Base-by-base conservation (phyloP, 2,797 vertebrate species). In the Hydrolagus colliei region DNA sequence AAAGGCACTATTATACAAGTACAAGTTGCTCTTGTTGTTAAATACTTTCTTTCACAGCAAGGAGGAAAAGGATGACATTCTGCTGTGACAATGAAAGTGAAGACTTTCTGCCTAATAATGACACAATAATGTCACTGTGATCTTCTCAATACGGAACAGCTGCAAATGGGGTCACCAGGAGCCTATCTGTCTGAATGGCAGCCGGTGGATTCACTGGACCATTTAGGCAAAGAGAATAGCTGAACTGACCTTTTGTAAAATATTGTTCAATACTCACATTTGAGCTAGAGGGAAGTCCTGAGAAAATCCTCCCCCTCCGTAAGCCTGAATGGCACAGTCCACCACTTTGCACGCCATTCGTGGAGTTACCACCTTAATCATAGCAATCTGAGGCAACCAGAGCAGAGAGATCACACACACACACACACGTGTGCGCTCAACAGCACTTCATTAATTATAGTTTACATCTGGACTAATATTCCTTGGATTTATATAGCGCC, bases 281-380 rank as follows among this genome's bases (percentile, higher is more conserved):
- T 92, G 92, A 2, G 96, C 95, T 20, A 99, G 91, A 63, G 97
- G 97, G 86, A 95, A 94, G 86, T 99, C 97, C 88, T 94, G 95
- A 32, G 94, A 98, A 85, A 99, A 91, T 0, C 97, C 97, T 0
- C 95, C 97, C 0, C 91, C 96, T 59, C 98, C 97, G 0, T 95
- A 92, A 4, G 96, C 95, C 90, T 98, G 97, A 86, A 99, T 96
- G 52, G 97, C 94, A 74, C 87, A 92, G 91, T 99, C 97, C 77
- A 96, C 90, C 89, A 99, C 96, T 87, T 93, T 95, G 88, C 96
- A 95, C 68, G 92, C 94, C 65, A 96, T 94, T 88, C 95, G 93
- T 61, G 94, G 97, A 86, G 96, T 96, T 7, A 91, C 95, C 86
- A 98, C 96, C 88, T 98, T 98, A 87, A 97, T 96, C 96, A 99